Percentiles rank a stretch among this genome's conserved stretches.
phyloP scores from a whole-genome alignment of 2,888 invertebrate genomes.

The Caenorhabditis japonica region DNA sequence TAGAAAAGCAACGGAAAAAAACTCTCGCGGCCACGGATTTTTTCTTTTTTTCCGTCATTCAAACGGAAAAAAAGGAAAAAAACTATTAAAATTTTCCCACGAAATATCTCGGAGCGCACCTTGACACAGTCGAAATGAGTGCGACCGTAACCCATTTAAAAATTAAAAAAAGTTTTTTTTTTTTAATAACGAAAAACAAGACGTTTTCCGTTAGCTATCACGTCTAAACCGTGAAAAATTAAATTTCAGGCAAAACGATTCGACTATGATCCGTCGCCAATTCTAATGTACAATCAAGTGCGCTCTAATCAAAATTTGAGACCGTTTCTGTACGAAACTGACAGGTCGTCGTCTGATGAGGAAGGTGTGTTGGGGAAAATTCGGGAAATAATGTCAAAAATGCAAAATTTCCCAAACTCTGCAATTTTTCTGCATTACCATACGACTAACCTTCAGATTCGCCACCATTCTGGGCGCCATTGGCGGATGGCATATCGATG shows the following conservation, averaged over 20 bases:
- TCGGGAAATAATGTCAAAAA: not conserved
- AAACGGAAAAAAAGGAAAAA: no score
- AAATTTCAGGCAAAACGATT: constrained; percentile 34
- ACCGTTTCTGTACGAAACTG: constrained; percentile 19
- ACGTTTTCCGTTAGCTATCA: not conserved
- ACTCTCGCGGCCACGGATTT: no score
- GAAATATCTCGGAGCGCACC: no score
- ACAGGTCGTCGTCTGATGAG: not conserved
- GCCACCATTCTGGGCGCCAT: constrained; percentile 8
- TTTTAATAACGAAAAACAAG: no score
- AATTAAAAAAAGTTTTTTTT: no score
- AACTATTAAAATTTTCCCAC: no score
- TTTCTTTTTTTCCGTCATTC: no score
- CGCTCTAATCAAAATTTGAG: constrained; percentile 31
- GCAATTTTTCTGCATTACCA: not conserved
- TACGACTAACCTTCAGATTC: constrained; percentile 21
- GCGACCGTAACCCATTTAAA: no score
- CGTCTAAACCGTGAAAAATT: not conserved
- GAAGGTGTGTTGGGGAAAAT: constrained; percentile 11
- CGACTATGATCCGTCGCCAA: constrained; percentile 37
- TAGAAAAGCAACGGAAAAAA: no score
- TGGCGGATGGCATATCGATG: constrained; percentile 14
- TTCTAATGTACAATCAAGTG: constrained; percentile 39
- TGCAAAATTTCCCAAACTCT: not conserved
- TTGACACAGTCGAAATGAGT: no score